These are phyloP conservation scores for Mungos mungo DNA, from an alignment of 2,113 vertebrate genomes.

Conservation along the genomic window DNA sequence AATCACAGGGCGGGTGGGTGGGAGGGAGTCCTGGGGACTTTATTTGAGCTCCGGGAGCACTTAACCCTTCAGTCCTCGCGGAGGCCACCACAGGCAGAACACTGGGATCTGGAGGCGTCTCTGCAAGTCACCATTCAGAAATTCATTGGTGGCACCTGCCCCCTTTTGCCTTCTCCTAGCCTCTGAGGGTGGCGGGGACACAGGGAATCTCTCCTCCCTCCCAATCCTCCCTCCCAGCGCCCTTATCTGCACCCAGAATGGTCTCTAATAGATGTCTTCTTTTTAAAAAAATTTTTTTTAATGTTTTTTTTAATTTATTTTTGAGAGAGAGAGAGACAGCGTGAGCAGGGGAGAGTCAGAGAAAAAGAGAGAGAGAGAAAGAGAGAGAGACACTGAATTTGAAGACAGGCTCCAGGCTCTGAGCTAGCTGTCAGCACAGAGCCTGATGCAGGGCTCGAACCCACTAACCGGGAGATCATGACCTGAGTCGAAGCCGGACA, in stretches of 20 bases:
- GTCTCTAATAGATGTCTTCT: neutral
- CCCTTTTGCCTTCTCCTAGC: neutral
- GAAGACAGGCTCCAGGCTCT: too few species aligned
- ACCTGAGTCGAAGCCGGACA: too few species aligned
- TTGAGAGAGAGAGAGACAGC: too few species aligned
- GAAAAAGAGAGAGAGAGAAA: too few species aligned
- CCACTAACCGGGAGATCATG: too few species aligned
- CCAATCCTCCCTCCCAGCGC: neutral
- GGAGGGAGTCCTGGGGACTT: neutral
- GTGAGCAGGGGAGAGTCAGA: too few species aligned
- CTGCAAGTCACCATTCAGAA: neutral
- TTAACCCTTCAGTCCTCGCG: neutral
- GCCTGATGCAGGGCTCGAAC: too few species aligned
- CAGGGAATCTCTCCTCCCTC: neutral
- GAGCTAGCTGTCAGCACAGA: too few species aligned
- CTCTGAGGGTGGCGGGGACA: neutral
- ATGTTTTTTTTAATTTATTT: too few species aligned
- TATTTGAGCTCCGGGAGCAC: neutral
- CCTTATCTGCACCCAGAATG: neutral
- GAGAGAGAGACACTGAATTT: too few species aligned
- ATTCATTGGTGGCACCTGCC: neutral
- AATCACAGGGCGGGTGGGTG: neutral
- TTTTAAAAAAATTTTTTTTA: too few species aligned
- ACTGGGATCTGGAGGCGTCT: neutral
- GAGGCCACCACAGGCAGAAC: neutral